Evolutionary conservation across 2,797 vertebrate species (phyloP), one percentile per base, ranked within the genome.

Genomic region (Adelosebastes latens): DNA sequence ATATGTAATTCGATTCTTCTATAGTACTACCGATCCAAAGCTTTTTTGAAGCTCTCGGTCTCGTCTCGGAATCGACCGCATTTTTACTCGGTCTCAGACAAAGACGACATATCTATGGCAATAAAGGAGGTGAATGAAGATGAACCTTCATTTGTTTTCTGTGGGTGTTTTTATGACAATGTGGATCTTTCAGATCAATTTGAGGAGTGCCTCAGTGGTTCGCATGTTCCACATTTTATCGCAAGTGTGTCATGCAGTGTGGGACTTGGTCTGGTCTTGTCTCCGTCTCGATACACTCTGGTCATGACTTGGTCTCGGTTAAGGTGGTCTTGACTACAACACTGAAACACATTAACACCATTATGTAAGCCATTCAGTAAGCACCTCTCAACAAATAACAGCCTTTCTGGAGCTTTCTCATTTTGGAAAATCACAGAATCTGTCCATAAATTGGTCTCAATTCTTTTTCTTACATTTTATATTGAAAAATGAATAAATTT

Each of bases 31-130:
- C 31, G 31, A 7, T 32, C 31, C 8, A 2, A 32, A 32, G 25
- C 25, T 27, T 27, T 27, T 27, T 27, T 53, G 20, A 53, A 53
- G 49, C 8, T 52, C 49, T 53, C 49, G 14, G 46, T 53, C 20
- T n/a, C 49, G 20, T 52, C 20, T 52, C 20, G 0, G 1, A 52
- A 52, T n/a, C 49, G 0, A 9, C 3, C 20, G 0, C 20, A 52
- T 2, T 52, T 1, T 46, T 46, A 18, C 14, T 46, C 7, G 16
- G 46, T 49, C 46, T 49, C 46, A 49, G 46, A 49, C 2, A 49
- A 20, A 49, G 46, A 20, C 16, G 0, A 49, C 46, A 49, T 49
- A 4, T 49, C 46, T 49, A 46, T 0, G 42, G 20, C 20, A 52
- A 9, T 52, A 52, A 52, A 52, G 0, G 8, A 52, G 20, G 49